A percentile compares a stretch with the other conserved stretches of the same genome.
These are phyloP conservation scores for Clivina fossor DNA, from an alignment of 2,888 invertebrate species.

Conservation along the genomic window DNA sequence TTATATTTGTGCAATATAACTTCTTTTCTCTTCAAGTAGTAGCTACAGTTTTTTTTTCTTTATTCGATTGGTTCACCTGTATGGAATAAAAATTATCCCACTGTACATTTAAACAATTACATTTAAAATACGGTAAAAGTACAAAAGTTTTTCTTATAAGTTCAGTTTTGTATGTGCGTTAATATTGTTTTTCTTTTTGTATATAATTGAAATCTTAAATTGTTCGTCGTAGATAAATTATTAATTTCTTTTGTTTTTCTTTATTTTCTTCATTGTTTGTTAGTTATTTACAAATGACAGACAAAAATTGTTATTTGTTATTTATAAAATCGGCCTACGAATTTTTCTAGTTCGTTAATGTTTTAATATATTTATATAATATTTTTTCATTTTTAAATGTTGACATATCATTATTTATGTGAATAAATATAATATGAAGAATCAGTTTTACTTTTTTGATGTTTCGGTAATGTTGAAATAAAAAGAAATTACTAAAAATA, in stretches of 20 bases:
- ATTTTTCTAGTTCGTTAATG: slow-evolving; percentile 27
- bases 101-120: slow-evolving; percentile 26
- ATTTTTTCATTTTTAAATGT: slow-evolving; percentile 42
- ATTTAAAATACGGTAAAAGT: slow-evolving; percentile 27
- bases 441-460: slow-evolving; percentile 18
- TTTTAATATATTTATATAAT: slow-evolving; percentile 30
- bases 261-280: slow-evolving; percentile 36
- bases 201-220: slow-evolving; percentile 32
- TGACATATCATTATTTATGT: slow-evolving; percentile 45
- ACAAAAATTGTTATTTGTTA: slow-evolving; percentile 30
- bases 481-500: background rate
- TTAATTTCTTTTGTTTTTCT: slow-evolving; percentile 29
- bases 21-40: background rate
- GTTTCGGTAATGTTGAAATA: slow-evolving; percentile 3
- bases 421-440: slow-evolving; percentile 9
- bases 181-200: slow-evolving; percentile 33
- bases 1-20: slow-evolving; percentile 25
- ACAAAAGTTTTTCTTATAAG: slow-evolving; percentile 27
- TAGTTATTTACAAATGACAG: slow-evolving; percentile 34
- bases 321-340: slow-evolving; percentile 34
- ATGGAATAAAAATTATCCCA: slow-evolving; percentile 12
- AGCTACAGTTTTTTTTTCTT: background rate
- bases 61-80: slow-evolving; percentile 21
- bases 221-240: slow-evolving; percentile 28
- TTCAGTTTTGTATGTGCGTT: slow-evolving; percentile 29